These are phyloP conservation scores for Drosophila flavopinicola DNA, from an alignment of 2,888 invertebrate species.

Conservation along the genomic window DNA sequence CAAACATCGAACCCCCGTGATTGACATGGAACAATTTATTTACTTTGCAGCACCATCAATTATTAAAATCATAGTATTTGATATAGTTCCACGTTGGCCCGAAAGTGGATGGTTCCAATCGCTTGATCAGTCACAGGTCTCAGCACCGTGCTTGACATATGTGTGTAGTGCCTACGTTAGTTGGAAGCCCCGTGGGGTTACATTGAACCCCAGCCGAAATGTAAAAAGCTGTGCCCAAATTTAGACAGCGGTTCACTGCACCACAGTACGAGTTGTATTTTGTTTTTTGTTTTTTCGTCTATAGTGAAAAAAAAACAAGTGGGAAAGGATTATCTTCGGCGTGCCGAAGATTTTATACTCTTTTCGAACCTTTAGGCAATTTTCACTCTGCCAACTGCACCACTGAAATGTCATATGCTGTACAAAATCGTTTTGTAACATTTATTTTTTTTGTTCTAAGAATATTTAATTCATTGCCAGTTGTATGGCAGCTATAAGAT, in stretches of 20 bases:
- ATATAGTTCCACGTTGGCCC: slow-evolving; percentile 19
- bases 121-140: slow-evolving; percentile 33
- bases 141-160: no score
- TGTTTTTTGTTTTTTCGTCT: slow-evolving; percentile 27
- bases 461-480: no score
- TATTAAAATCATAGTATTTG: slow-evolving; percentile 21
- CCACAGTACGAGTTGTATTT: slow-evolving; percentile 25
- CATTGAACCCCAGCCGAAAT: slow-evolving; percentile 64
- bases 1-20: background rate
- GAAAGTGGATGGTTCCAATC: slow-evolving; percentile 17
- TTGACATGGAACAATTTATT: slow-evolving; percentile 47
- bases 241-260: slow-evolving; percentile 70
- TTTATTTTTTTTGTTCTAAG: no score
- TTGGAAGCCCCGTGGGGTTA: slow-evolving; percentile 64
- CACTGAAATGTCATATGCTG: no score
- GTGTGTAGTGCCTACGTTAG: slow-evolving; percentile 56
- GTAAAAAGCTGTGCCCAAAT: slow-evolving; percentile 73
- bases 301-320: slow-evolving; percentile 41
- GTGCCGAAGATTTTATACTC: no score
- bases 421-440: no score
- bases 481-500: no score
- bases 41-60: slow-evolving; percentile 28
- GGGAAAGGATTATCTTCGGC: no score
- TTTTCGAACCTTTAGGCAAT: no score
- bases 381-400: no score